Base-by-base conservation (phyloP, 2,113 vertebrate species). In the Pollachius pollachius region DNA sequence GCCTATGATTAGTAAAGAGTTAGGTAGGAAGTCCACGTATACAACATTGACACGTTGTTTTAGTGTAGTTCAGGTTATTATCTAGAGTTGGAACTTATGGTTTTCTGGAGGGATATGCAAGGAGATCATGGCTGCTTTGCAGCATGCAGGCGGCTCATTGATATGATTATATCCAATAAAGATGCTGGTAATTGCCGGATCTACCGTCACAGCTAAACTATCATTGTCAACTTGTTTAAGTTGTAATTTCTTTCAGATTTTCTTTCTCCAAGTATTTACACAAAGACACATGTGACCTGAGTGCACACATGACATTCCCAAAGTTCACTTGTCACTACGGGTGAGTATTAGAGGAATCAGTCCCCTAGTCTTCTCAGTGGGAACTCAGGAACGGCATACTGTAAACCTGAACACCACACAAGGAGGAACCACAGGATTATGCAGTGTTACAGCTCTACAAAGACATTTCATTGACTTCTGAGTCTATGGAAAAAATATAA, bases 71-170 rank as follows among this genome's bases (percentile, higher is more conserved):
- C 23, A 27, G 7, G 3, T 27, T 23, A 15, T 23, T 25, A 12
- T 18, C 58, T 19, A 8, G n/a, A 19, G 9, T 18, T 60, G 21
- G 1, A 11, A 54, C 34, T 65, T 15, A 30, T 30, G 61, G 8
- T 3, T 58, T 4, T 7, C 13, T 48, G 18, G 61, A 58, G 18
- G 15, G 58, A 62, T 59, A 61, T 67, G 11, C 9, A 64, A 72
- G 64, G 68, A 76, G 70, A 70, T 57, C 70, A 59, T 15, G 48
- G 37, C 60, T 21, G 65, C 3, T 16, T 17, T 34, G 67, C 34
- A 73, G 62, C 3, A 34, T 62, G 74, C 57, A 52, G 62, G 54
- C 58, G 8, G 41, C 41, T 75, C 69, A 69, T 71, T 81, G 70
- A 81, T 81, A 30, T 16, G 68, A 73, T 68, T 77, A 70, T 16